Conservation (phyloP, 2,888 invertebrate genomes). For the Latheticus oryzae region DNA sequence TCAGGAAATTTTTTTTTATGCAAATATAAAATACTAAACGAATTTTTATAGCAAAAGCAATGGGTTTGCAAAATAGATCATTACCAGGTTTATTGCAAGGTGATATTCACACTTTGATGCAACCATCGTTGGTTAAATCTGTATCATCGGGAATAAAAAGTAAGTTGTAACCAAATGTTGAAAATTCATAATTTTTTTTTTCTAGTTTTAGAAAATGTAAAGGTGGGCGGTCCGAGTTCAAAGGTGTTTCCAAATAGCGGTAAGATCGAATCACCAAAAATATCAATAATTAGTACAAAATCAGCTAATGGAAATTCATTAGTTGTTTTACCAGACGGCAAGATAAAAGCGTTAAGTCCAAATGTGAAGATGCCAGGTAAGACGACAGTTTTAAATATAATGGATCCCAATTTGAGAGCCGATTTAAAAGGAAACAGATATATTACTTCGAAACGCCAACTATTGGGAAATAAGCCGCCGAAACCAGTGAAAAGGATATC, state of each 20-base stretch:
- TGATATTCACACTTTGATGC: slow-evolving; percentile 54
- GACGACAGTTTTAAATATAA: neutral
- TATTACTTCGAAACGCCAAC: slow-evolving; percentile 61
- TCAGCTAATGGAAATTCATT: slow-evolving; percentile 54
- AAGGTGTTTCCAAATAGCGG: slow-evolving; percentile 56
- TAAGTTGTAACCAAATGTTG: slow-evolving; percentile 42
- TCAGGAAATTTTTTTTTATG: slow-evolving; percentile 9
- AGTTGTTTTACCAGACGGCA: slow-evolving; percentile 62
- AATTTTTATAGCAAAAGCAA: slow-evolving; percentile 24
- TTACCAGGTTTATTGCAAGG: slow-evolving; percentile 57
- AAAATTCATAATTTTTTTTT: slow-evolving; percentile 1
- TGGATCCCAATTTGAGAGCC: neutral
- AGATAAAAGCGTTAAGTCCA: no score
- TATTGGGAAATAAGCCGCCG: slow-evolving; percentile 54
- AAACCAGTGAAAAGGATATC: slow-evolving; percentile 49
- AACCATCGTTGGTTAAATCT: slow-evolving; percentile 49
- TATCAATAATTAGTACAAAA: slow-evolving; percentile 56
- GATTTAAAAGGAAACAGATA: slow-evolving; percentile 51
- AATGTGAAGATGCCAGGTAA: slow-evolving; percentile 20
- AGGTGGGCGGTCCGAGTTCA: slow-evolving; percentile 51
- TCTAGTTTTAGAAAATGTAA: slow-evolving; percentile 63
- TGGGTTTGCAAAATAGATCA: slow-evolving; percentile 44
- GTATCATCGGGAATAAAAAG: slow-evolving; percentile 57
- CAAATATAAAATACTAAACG: neutral
- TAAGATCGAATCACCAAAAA: slow-evolving; percentile 60